Evolutionary conservation across 2,113 vertebrate genomes (phyloP), one percentile per base, ranked within the genome.

Genomic region (Xenus cinereus): DNA sequence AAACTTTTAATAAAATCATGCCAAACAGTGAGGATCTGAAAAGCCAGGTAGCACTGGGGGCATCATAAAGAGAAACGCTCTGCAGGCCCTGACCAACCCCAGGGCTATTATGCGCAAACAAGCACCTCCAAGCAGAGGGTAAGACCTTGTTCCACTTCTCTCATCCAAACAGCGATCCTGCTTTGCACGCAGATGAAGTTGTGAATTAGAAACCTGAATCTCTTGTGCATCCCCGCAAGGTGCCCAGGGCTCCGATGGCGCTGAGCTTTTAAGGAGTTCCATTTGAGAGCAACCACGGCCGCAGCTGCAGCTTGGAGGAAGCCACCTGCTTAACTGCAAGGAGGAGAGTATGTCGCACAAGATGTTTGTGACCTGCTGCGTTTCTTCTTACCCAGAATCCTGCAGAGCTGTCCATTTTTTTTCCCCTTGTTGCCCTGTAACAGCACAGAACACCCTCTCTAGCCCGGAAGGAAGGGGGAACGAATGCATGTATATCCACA

Each of bases 1-100:
- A 89, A 90, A 91, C 53, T 85, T 85, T 93, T 80, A 96, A 96
- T 71, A 95, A 97, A 95, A 80, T 66, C 91, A 91, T 23, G 39
- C 67, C 0, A 1, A 92, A 93, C 74, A 92, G 41, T 16, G 35
- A 96, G 63, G 84, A 92, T 95, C 59, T 91, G 59, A 93, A 95
- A 94, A 95, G 80, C 77, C 92, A 95, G 89, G 81, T 63, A 97
- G 95, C 81, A 92, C 62, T 82, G 68, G 74, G 78, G 94, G 67
- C 84, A 93, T 69, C 50, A 79, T 23, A 41, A 96, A 91, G 46
- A 92, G 53, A 91, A 96, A 89, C 30, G 77, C 91, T 95, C 86
- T 94, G 91, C 89, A 97, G 92, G 83, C 39, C 66, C 89, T 73
- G 57, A 79, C 53, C 81, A 89, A 63, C 24, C 51, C 69, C 79